Conservation (phyloP, 2,797 vertebrate species). For the Tokudaia tokunoshimensis region DNA sequence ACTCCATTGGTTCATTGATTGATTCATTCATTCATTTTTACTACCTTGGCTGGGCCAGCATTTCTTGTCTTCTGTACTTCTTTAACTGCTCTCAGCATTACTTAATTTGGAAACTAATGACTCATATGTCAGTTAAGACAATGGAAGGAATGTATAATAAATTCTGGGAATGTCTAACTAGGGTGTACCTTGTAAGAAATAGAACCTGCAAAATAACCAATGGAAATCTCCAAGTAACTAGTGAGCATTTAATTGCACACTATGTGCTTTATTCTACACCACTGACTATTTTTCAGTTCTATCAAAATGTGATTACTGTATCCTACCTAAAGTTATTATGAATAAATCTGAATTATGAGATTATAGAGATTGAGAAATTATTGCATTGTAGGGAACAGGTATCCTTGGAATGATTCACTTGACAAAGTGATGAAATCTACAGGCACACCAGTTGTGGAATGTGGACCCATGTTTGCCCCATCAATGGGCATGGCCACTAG, state of each 20-base stretch:
- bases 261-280: not conserved
- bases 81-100: conserved; percentile 26
- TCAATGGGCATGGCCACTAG: not conserved
- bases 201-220: not conserved
- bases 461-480: not conserved
- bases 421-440: not conserved
- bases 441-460: not conserved
- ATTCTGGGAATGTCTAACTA: not conserved
- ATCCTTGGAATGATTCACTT: not conserved
- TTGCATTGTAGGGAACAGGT: not conserved
- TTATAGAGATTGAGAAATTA: not conserved
- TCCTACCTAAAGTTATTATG: not conserved
- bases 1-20: not conserved
- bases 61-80: not conserved
- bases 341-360: conserved; percentile 19
- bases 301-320: conserved; percentile 19
- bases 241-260: not conserved
- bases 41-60: not conserved
- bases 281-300: not conserved
- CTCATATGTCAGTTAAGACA: not conserved
- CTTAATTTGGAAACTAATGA: conserved; percentile 44
- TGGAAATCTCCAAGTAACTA: not conserved
- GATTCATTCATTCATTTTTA: not conserved
- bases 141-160: not conserved
- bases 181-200: not conserved